Evolutionary conservation across 2,113 vertebrate genomes (phyloP), one percentile per base, ranked within the genome.

Genomic region (Aleadryas rufinucha): DNA sequence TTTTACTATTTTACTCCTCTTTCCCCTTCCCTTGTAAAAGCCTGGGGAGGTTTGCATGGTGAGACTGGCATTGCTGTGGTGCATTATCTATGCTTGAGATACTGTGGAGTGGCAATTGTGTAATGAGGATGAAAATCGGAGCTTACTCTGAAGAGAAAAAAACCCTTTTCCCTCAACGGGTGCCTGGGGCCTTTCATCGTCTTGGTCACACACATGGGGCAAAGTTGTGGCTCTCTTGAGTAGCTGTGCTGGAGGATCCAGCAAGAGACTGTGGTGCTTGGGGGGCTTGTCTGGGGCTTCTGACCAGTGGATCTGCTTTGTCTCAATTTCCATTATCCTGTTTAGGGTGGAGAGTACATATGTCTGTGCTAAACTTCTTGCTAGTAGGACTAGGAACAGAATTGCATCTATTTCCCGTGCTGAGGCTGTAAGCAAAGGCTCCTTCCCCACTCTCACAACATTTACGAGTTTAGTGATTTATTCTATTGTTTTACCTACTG

Each of bases 61-160:
- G 74, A 90, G 77, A 44, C 56, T 84, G 87, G 41, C 53, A 80
- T 68, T 1, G 2, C 74, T 87, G 41, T 42, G 28, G 53, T 93
- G 33, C 45, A 65, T 89, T 95, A 82, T 68, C n/a, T 76, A 45
- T 76, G 91, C 69, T 87, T 84, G 81, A 95, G 77, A 44, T 47
- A 68, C 52, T 41, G 52, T 28, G 41, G 56, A 93, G 74, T 37
- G 76, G 72, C 84, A 90, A 8, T n/a, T 81, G 68, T 59, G 72
- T 92, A 95, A 97, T 86, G 90, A 90, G 91, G 59, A 91, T 77
- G 82, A 95, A 94, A 93, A 95, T 84, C 3, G 4, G 82, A 80
- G 57, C 54, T 93, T 83, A 44, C n/a, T 79, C 66, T 72, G 72
- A 45, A 44, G 45, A 65, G 27, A n/a, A 50, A 59, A 53, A 44